Percentiles rank a stretch among this genome's conserved stretches.
These are phyloP conservation scores for Paragorgia papillata DNA, from an alignment of 92 coral and sea anemone species.

Conservation along the genomic window DNA sequence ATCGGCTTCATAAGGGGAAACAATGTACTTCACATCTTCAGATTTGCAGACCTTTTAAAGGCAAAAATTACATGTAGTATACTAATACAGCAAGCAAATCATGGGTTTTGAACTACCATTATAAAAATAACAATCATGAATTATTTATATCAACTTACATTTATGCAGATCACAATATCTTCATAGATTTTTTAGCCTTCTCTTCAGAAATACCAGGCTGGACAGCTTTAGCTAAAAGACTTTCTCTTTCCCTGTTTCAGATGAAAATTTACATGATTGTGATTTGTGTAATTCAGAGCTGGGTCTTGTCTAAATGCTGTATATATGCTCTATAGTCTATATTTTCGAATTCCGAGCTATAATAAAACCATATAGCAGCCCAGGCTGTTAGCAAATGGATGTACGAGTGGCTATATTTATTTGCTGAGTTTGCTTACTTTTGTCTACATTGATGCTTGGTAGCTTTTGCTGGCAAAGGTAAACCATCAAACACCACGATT, in stretches of 20 bases:
- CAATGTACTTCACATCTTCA: conserved; percentile 35
- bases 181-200: conserved; percentile 37
- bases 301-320: too few relatives aligned
- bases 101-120: too few relatives aligned
- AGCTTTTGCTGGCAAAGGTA: conserved; percentile 35
- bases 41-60: conserved; percentile 23
- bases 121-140: conserved; percentile 1
- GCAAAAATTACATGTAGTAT: conserved; percentile 2
- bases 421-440: conserved; percentile 30
- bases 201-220: conserved; percentile 2
- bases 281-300: too few relatives aligned
- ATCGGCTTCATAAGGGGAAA: conserved; percentile 59
- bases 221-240: conserved; percentile 16
- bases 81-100: conserved; percentile 3
- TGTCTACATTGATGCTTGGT: conserved; percentile 34
- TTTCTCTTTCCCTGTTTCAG: conserved; percentile 37
- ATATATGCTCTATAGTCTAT: too few relatives aligned
- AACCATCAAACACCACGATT: conserved; percentile 16
- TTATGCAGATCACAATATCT: conserved; percentile 51
- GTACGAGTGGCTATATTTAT: too few relatives aligned
- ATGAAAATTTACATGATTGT: too few relatives aligned
- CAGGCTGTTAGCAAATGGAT: too few relatives aligned
- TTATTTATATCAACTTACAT: conserved; percentile 16
- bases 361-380: too few relatives aligned
- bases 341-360: too few relatives aligned